phyloP scores from a whole-genome alignment of 2,797 vertebrate species.

The Paratrypauchen microcephalus region DNA sequence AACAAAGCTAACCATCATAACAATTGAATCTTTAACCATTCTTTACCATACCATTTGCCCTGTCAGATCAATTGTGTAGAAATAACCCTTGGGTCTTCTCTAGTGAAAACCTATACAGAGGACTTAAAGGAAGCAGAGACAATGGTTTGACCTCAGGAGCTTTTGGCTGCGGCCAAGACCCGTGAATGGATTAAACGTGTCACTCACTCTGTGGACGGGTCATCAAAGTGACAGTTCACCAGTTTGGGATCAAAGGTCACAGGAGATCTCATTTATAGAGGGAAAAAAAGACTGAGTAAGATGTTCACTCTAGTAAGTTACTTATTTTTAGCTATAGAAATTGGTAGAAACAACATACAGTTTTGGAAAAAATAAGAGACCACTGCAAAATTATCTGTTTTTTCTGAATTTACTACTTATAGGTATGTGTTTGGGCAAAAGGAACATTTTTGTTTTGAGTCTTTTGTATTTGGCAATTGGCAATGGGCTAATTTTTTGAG shows the following conservation, averaged over 20 bases:
- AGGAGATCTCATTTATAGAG: not conserved
- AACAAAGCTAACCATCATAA: conserved; percentile 25
- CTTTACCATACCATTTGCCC: conserved; percentile 17
- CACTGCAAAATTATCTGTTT: too few species aligned
- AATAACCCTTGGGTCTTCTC: conserved; percentile 6
- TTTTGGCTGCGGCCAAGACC: conserved; percentile 57
- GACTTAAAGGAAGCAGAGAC: conserved; percentile 45
- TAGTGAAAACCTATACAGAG: conserved; percentile 9
- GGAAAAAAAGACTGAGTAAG: conserved; percentile 4
- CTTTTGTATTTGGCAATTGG: too few species aligned
- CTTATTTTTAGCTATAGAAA: not conserved
- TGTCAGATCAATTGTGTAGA: conserved; percentile 3
- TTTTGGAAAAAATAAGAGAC: too few species aligned
- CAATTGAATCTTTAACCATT: conserved; percentile 50
- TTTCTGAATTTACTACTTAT: too few species aligned
- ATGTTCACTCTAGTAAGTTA: not conserved
- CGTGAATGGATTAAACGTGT: conserved; percentile 69
- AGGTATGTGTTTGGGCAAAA: too few species aligned
- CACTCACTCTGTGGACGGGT: conserved; percentile 46
- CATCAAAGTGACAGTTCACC: conserved; percentile 61
- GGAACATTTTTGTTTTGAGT: too few species aligned
- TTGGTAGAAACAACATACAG: not conserved
- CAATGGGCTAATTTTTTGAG: too few species aligned
- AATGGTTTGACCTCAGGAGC: conserved; percentile 45
- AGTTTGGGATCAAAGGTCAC: conserved; percentile 55